Percentiles rank a stretch among this genome's conserved stretches.
Conservation (phyloP, 2,888 invertebrate genomes). For the Artemia sinica region DNA sequence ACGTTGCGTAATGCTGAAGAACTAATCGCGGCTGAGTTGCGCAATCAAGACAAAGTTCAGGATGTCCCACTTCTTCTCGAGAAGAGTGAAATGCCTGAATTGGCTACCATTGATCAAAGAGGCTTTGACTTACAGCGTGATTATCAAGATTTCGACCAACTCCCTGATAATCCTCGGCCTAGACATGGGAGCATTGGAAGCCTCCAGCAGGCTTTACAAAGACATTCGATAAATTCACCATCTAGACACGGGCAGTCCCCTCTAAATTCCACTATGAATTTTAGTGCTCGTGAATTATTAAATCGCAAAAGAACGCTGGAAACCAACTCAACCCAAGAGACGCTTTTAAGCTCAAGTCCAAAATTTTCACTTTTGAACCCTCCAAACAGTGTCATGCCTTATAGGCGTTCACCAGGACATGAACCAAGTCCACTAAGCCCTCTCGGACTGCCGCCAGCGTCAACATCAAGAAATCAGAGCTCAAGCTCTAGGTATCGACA, state of each 20-base stretch:
- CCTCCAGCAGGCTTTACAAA: not conserved
- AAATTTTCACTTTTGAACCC: slow-evolving; percentile 10
- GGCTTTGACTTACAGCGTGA: not conserved
- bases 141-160: not conserved
- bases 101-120: not conserved
- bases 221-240: not conserved
- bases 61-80: not conserved
- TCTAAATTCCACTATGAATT: not conserved
- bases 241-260: not conserved
- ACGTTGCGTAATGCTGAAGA: not conserved
- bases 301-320: slow-evolving; percentile 3
- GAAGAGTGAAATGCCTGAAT: not conserved
- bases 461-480: slow-evolving; percentile 1
- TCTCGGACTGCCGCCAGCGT: slow-evolving; percentile 1
- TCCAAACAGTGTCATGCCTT: not conserved
- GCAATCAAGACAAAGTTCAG: not conserved
- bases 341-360: not conserved
- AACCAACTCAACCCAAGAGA: not conserved
- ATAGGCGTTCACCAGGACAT: slow-evolving; percentile 5
- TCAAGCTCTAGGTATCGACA: slow-evolving; percentile 1
- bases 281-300: not conserved
- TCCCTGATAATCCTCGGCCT: slow-evolving; percentile 3
- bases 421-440: not conserved
- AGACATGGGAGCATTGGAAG: not conserved
- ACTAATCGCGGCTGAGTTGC: not conserved